Conservation (phyloP, 2,113 vertebrate species). For the Cryptomyrus ogoouensis region DNA sequence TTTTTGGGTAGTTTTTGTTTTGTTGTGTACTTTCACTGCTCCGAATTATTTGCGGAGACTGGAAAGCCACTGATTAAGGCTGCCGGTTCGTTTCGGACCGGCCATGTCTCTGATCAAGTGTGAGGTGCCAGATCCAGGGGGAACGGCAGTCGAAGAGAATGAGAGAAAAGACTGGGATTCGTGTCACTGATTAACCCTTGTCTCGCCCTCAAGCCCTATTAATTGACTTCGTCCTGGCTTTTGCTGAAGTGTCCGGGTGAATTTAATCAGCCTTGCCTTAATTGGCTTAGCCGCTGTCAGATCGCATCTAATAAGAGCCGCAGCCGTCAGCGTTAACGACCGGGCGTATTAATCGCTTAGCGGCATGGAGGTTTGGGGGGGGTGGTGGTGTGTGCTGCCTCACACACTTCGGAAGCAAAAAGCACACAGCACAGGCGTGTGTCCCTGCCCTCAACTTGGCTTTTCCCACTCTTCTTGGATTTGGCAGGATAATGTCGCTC, state of each 20-base stretch:
- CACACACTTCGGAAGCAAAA: not conserved
- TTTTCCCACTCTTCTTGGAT: not conserved
- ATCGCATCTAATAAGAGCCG: constrained; percentile 36
- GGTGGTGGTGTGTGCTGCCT: not conserved
- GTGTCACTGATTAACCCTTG: constrained; percentile 22
- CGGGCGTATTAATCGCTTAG: constrained; percentile 42
- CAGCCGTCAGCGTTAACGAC: constrained; percentile 34
- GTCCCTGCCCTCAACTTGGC: not conserved
- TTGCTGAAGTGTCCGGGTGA: constrained; percentile 33
- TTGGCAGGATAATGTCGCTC: not conserved
- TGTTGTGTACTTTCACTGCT: not conserved
- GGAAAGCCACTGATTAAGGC: not conserved
- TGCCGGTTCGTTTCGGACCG: not conserved
- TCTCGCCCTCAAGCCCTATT: constrained; percentile 10
- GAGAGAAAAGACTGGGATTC: constrained; percentile 14
- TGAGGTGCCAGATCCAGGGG: not conserved
- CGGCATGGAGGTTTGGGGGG: constrained; percentile 19
- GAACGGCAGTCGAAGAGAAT: not conserved
- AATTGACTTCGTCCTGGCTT: constrained; percentile 40
- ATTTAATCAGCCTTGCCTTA: constrained; percentile 42
- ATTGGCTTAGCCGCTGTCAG: constrained; percentile 47
- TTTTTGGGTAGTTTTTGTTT: not conserved
- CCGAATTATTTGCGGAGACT: not conserved
- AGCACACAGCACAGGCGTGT: not conserved
- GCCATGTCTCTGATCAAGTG: not conserved